phyloP scores from a whole-genome alignment of 2,113 vertebrate genomes.

The Penelope pileata region DNA sequence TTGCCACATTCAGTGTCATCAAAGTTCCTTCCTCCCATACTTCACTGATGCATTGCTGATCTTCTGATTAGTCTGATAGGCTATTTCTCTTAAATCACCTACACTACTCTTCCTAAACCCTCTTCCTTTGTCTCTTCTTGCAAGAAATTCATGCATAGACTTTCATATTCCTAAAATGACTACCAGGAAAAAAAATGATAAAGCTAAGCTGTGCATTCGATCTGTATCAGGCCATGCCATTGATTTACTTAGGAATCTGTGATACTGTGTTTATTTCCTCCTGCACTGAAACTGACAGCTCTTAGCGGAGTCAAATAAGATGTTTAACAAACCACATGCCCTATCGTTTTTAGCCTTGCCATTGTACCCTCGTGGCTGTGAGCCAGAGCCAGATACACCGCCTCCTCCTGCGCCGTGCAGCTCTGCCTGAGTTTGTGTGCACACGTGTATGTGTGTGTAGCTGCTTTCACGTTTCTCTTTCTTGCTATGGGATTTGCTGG shows the following conservation, averaged over 20 bases:
- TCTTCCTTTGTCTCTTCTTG: constrained; percentile 38
- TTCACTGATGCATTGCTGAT: constrained; percentile 80
- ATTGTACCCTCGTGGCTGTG: constrained; percentile 40
- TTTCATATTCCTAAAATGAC: not conserved
- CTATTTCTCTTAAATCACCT: constrained; percentile 65
- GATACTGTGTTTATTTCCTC: constrained; percentile 22
- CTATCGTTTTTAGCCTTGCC: constrained; percentile 61
- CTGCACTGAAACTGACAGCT: constrained; percentile 33
- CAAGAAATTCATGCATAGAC: not conserved
- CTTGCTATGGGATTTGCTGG: not conserved
- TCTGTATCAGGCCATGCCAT: not conserved
- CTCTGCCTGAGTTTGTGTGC: not conserved
- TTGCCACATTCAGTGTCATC: constrained; percentile 88
- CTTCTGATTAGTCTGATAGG: constrained; percentile 86
- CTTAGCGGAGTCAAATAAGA: constrained; percentile 70
- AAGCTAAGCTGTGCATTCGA: not conserved
- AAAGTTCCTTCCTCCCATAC: constrained; percentile 86
- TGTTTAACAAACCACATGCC: constrained; percentile 70
- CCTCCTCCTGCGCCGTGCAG: not conserved
- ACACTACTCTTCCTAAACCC: constrained; percentile 24
- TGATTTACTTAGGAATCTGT: constrained; percentile 42
- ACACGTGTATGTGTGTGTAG: not conserved
- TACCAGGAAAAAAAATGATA: not conserved
- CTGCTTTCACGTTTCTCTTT: not conserved
- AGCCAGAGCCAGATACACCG: constrained; percentile 36